Evolutionary conservation across 2,797 vertebrate genomes (phyloP).

Genomic region (Buphagus erythrorhynchus): DNA sequence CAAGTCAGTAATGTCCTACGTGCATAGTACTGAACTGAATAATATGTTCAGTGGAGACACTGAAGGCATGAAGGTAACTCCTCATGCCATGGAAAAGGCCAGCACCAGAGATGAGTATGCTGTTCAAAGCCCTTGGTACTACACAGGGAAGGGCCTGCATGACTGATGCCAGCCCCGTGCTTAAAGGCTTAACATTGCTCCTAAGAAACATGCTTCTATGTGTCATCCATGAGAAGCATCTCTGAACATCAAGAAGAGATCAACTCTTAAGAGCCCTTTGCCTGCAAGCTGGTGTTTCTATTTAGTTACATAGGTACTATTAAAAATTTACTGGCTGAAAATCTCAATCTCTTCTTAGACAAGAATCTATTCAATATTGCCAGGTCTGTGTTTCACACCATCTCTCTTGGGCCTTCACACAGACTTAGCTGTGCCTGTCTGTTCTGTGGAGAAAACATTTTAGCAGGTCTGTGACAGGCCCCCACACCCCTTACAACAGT

Average conservation of each 20-base stretch:
- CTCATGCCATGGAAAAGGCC: background rate
- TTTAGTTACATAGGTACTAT: background rate
- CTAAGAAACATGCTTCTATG: background rate
- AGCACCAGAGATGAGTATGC: background rate
- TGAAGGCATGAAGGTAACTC: background rate
- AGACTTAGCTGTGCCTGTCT: background rate
- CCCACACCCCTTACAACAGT: background rate
- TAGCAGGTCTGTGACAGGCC: background rate
- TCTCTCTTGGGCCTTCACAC: background rate
- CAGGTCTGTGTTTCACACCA: background rate
- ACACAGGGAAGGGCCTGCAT: background rate
- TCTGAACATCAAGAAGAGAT: background rate
- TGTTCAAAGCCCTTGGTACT: background rate
- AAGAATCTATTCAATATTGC: background rate
- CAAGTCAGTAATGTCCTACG: background rate
- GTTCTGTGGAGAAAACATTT: background rate
- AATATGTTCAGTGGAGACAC: background rate
- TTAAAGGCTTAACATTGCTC: background rate
- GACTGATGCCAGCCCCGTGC: background rate
- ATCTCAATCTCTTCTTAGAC: background rate
- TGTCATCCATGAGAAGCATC: background rate
- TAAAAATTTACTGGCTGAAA: background rate
- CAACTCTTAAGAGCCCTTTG: constrained; percentile 8
- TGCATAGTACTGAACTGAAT: background rate
- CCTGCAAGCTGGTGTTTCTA: background rate